Evolutionary conservation across 1,140 invertebrate genomes (phyloP).

Genomic region (Drosophila tropicalis): DNA sequence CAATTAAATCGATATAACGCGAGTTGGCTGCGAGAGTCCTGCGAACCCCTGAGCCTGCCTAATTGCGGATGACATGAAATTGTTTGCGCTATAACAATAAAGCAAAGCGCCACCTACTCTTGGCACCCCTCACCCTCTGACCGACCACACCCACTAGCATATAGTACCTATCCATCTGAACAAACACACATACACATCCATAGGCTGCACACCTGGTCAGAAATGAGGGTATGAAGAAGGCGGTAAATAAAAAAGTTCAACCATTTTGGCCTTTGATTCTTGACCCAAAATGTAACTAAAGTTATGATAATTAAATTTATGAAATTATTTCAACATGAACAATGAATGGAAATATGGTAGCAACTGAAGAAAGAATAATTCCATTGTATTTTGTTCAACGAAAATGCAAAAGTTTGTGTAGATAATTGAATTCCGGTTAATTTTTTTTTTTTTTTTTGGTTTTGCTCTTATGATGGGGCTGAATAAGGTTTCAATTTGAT

Average conservation of each 20-base stretch:
- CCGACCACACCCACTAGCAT: background rate
- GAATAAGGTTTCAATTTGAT: conserved; percentile 62
- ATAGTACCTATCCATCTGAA: background rate
- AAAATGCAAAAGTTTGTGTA: conserved; percentile 9
- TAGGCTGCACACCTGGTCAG: too few relatives aligned
- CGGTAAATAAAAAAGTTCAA: background rate
- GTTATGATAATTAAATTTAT: background rate
- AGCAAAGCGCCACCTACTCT: conserved; percentile 45
- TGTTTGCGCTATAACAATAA: conserved; percentile 78
- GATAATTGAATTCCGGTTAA: conserved; percentile 55
- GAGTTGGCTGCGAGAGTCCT: conserved; percentile 13
- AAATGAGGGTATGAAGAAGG: too few relatives aligned
- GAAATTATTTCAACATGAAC: background rate
- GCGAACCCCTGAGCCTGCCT: conserved; percentile 55
- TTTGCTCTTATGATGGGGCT: conserved; percentile 11
- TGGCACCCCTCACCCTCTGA: background rate
- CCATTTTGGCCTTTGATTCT: background rate
- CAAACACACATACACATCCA: background rate
- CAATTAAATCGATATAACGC: conserved; percentile 62
- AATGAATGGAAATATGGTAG: too few relatives aligned
- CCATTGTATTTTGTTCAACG: too few relatives aligned
- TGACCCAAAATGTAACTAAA: conserved; percentile 9
- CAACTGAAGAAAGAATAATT: too few relatives aligned
- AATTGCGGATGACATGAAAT: conserved; percentile 80
- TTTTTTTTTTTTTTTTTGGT: conserved; percentile 1